phyloP scores from a whole-genome alignment of 2,113 vertebrate species.

The Psettodes erumei region DNA sequence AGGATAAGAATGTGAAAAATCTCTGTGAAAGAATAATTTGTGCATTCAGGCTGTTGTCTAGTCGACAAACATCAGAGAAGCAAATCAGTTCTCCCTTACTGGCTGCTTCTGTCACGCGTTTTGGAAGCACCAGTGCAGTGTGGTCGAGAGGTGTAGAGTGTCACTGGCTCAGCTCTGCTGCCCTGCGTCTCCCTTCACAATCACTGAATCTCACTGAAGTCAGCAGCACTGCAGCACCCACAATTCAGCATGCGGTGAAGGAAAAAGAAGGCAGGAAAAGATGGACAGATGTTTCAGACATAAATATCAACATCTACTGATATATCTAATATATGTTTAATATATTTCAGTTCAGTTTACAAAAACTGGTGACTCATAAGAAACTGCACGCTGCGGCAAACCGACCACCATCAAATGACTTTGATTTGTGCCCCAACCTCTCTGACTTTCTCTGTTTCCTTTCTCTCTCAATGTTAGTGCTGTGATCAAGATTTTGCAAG shows the following conservation, averaged over 20 bases:
- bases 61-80: background rate
- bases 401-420: constrained; percentile 5
- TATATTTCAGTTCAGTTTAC: constrained; percentile 6
- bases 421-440: constrained; percentile 28
- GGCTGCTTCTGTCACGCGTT: background rate
- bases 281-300: background rate
- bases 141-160: constrained; percentile 44
- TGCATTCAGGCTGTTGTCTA: background rate
- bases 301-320: background rate
- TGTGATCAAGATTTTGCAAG: constrained; percentile 7
- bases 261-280: background rate
- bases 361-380: background rate
- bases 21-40: constrained; percentile 32
- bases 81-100: background rate
- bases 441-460: background rate
- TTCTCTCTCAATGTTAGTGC: background rate
- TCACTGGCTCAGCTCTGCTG: constrained; percentile 64
- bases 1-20: constrained; percentile 27
- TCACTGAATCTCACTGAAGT: constrained; percentile 43
- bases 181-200: constrained; percentile 39
- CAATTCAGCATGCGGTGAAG: constrained; percentile 5
- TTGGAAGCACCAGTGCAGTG: constrained; percentile 10
- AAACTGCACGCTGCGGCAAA: constrained; percentile 18
- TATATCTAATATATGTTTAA: background rate
- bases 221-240: constrained; percentile 60